Evolutionary conservation across 2,797 vertebrate species (phyloP).

Genomic region (Aldrovandia affinis): DNA sequence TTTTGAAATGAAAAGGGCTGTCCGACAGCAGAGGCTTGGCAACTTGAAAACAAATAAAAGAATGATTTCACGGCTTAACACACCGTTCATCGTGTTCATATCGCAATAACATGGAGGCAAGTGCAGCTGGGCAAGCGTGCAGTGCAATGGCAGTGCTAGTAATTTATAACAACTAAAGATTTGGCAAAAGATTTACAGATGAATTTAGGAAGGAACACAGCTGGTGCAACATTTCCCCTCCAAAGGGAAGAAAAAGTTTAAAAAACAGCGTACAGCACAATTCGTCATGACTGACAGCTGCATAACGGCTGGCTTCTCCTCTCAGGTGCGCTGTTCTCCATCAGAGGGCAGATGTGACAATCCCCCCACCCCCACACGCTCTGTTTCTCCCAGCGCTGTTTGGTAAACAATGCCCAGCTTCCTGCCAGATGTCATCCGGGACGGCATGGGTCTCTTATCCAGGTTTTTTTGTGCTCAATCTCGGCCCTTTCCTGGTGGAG

Average conservation of each 20-base stretch:
- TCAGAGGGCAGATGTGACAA: neutral
- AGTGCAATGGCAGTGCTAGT: no score
- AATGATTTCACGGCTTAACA: no score
- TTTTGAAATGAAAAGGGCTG: no score
- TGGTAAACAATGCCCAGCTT: constrained; percentile 1
- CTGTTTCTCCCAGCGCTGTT: constrained; percentile 8
- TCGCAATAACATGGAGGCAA: no score
- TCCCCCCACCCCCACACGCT: neutral
- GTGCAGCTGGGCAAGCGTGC: no score
- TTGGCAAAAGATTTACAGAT: no score
- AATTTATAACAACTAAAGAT: no score
- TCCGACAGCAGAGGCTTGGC: no score
- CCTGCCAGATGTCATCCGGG: constrained; percentile 15
- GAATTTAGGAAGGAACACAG: no score
- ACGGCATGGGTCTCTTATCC: neutral
- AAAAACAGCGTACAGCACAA: neutral
- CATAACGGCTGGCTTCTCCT: neutral
- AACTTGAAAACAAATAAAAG: no score
- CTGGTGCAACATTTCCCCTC: neutral
- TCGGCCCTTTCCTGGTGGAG: neutral
- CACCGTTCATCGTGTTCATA: no score
- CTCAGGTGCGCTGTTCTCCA: neutral
- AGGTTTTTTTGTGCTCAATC: neutral
- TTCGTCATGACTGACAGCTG: neutral
- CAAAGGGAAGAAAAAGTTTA: neutral